These are phyloP conservation scores for Gnathochromis pfefferi DNA, from an alignment of 2,113 vertebrate genomes.

Conservation along the genomic window DNA sequence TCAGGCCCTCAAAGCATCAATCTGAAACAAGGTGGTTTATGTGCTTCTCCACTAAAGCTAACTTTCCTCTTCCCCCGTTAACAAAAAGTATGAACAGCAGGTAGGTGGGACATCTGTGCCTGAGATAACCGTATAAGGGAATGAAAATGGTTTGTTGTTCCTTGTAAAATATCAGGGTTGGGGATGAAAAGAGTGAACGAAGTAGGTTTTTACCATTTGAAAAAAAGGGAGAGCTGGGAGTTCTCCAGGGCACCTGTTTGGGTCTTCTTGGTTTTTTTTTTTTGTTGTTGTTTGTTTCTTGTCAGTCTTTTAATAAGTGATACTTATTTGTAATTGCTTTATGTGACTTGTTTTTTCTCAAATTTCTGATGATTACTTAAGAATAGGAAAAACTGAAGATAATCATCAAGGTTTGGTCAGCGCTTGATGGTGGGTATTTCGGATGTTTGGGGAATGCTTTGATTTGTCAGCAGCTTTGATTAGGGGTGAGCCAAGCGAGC, in stretches of 20 bases:
- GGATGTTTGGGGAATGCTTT: background rate
- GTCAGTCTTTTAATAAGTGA: background rate
- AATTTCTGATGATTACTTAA: background rate
- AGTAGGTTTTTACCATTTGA: background rate
- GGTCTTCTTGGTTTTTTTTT: too few relatives aligned
- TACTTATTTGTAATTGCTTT: background rate
- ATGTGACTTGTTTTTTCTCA: background rate
- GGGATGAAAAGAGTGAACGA: background rate
- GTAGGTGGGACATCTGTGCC: background rate
- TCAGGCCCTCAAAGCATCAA: background rate
- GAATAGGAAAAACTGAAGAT: background rate
- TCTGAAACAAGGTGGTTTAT: background rate
- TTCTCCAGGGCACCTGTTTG: background rate
- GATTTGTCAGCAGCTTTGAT: background rate
- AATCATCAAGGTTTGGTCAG: background rate
- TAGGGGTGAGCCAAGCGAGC: background rate
- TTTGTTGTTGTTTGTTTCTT: background rate
- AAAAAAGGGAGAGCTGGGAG: background rate
- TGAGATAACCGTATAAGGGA: background rate
- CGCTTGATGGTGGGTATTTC: background rate
- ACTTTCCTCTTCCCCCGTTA: background rate
- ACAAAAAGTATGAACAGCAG: background rate
- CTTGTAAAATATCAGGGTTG: background rate
- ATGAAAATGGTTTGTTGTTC: background rate
- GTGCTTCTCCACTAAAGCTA: background rate